Conservation (phyloP, 2,888 invertebrate species). For the Pristionchus mayeri region DNA sequence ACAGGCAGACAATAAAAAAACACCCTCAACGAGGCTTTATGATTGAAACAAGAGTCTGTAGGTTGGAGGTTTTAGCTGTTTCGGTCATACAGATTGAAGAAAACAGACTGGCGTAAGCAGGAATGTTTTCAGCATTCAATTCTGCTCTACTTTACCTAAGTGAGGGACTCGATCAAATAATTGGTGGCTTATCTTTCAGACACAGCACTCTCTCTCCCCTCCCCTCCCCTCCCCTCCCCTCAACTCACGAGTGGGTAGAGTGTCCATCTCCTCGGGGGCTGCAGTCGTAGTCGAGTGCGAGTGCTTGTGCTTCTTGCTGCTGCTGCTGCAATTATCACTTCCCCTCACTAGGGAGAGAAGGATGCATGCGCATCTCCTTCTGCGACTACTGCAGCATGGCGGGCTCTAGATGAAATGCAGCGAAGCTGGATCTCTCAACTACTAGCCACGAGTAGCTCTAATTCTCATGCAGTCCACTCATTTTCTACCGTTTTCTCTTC, state of each 20-base stretch:
- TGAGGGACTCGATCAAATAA: too few relatives aligned
- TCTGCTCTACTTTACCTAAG: too few relatives aligned
- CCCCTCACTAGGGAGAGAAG: too few relatives aligned
- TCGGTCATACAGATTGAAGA: too few relatives aligned
- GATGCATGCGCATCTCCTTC: background rate
- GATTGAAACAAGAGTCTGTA: too few relatives aligned
- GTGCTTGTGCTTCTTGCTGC: slow-evolving; percentile 12
- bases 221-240: too few relatives aligned
- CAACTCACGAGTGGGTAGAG: slow-evolving; percentile 43
- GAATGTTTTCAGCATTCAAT: background rate
- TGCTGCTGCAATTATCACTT: background rate
- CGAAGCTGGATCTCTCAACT: background rate
- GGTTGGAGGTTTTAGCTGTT: too few relatives aligned
- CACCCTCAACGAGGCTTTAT: too few relatives aligned
- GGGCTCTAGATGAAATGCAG: too few relatives aligned
- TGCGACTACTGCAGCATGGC: background rate
- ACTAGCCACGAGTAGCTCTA: background rate
- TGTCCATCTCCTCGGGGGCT: background rate
- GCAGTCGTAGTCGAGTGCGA: slow-evolving; percentile 21
- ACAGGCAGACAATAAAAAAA: too few relatives aligned
- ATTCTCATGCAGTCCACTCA: background rate
- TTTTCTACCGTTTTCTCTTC: slow-evolving; percentile 40
- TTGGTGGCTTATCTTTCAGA: too few relatives aligned
- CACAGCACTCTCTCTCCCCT: background rate
- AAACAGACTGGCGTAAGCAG: background rate